A percentile compares a stretch with the other conserved stretches of the same genome.
Conservation (phyloP, 92 coral and sea anemone species). For the Meandrina meandrites region DNA sequence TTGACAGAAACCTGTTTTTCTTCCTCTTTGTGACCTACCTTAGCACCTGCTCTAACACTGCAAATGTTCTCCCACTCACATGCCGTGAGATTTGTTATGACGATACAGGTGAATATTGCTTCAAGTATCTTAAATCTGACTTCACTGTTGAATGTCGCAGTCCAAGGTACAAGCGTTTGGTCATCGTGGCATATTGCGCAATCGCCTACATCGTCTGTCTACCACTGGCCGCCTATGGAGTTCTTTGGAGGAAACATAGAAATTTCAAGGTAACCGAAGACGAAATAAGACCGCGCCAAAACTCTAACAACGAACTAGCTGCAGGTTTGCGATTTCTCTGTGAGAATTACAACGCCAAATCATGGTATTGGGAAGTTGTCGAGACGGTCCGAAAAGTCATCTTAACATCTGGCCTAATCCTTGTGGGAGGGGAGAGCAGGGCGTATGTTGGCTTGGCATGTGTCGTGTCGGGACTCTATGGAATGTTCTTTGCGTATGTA, state of each 20-base stretch:
- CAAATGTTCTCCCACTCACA: too few species aligned
- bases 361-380: conserved; percentile 39
- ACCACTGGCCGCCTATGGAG: neutral
- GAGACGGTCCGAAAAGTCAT: conserved; percentile 32
- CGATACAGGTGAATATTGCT: neutral
- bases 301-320: neutral
- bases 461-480: too few species aligned
- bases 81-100: conserved; percentile 10
- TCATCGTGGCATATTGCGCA: conserved; percentile 5
- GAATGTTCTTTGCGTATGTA: neutral
- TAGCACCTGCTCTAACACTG: conserved; percentile 11
- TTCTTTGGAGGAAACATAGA: conserved; percentile 10
- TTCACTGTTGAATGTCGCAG: neutral
- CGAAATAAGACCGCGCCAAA: neutral
- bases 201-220: neutral
- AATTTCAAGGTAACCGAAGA: neutral
- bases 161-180: neutral
- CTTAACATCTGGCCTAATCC: too few species aligned
- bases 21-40: conserved; percentile 12
- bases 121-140: conserved; percentile 1
- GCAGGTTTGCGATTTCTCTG: conserved; percentile 15
- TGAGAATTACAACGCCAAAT: conserved; percentile 30
- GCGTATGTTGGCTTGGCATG: too few species aligned
- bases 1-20: conserved; percentile 15
- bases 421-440: too few species aligned